These are phyloP conservation scores for Gastrophysa polygoni DNA, from an alignment of 2,888 invertebrate genomes.

Conservation along the genomic window DNA sequence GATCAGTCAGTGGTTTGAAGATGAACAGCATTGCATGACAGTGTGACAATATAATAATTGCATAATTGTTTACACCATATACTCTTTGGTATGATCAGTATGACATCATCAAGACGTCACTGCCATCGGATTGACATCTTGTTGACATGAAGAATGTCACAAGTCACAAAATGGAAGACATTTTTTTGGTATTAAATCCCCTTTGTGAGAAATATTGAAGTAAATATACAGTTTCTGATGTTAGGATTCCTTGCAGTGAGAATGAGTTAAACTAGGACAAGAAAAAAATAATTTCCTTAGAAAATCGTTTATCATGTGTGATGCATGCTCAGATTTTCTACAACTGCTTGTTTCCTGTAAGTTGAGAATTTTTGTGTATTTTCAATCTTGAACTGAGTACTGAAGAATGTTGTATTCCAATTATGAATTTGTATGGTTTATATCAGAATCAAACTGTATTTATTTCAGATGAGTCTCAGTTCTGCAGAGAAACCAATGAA, in stretches of 20 bases:
- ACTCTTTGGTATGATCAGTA: too few species aligned
- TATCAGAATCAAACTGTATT: background rate
- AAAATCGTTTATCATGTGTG: conserved; percentile 73
- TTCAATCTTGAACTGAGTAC: background rate
- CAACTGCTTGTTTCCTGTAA: conserved; percentile 87
- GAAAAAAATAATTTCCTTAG: conserved; percentile 35
- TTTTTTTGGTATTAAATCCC: background rate
- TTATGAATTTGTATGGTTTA: background rate
- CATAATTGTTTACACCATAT: too few species aligned
- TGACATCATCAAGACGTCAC: too few species aligned
- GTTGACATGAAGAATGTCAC: background rate
- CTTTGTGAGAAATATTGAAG: background rate
- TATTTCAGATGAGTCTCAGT: conserved; percentile 77
- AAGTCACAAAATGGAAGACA: background rate
- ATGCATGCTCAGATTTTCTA: conserved; percentile 93
- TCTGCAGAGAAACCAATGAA: conserved; percentile 78
- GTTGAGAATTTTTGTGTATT: conserved; percentile 48
- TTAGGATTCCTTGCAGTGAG: conserved; percentile 27
- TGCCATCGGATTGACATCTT: too few species aligned
- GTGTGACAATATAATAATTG: too few species aligned
- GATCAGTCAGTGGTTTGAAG: too few species aligned
- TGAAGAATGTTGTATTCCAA: conserved; percentile 10
- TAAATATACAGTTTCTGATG: background rate
- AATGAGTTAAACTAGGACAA: conserved; percentile 38
- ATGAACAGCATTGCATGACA: too few species aligned